Conservation (phyloP, 2,113 vertebrate species). For the Bostrychus sinensis region DNA sequence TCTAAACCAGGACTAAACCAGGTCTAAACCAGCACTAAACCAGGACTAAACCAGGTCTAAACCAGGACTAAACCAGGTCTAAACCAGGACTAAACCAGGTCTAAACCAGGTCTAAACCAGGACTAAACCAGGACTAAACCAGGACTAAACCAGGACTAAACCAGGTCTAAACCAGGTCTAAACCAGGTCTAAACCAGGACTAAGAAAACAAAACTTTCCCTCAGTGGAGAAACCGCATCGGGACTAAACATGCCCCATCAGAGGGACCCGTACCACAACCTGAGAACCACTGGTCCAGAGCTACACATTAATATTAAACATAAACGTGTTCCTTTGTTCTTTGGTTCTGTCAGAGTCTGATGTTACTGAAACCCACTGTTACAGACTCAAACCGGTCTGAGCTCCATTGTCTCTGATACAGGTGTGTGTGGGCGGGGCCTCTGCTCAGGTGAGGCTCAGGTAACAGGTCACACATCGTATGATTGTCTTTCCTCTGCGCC, state of each 20-base stretch:
- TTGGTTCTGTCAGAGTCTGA: too few species aligned
- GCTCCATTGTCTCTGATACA: neutral
- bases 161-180: neutral
- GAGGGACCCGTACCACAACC: too few species aligned
- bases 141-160: neutral
- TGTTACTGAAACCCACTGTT: too few species aligned
- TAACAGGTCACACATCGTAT: too few species aligned
- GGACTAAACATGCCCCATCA: too few species aligned
- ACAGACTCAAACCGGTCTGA: too few species aligned
- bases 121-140: neutral
- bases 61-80: neutral
- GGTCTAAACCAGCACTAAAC: neutral
- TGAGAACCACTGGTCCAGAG: too few species aligned
- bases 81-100: neutral
- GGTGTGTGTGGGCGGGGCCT: neutral
- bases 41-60: neutral
- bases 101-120: neutral
- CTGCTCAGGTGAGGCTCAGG: too few species aligned
- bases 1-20: constrained; percentile 1
- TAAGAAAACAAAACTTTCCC: neutral
- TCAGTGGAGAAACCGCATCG: too few species aligned
- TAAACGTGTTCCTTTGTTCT: too few species aligned
- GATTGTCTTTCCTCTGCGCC: too few species aligned
- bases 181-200: neutral
- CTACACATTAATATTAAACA: too few species aligned